These are phyloP conservation scores for Meriones psammophilus DNA, from an alignment of 2,797 vertebrate genomes.

Conservation along the genomic window DNA sequence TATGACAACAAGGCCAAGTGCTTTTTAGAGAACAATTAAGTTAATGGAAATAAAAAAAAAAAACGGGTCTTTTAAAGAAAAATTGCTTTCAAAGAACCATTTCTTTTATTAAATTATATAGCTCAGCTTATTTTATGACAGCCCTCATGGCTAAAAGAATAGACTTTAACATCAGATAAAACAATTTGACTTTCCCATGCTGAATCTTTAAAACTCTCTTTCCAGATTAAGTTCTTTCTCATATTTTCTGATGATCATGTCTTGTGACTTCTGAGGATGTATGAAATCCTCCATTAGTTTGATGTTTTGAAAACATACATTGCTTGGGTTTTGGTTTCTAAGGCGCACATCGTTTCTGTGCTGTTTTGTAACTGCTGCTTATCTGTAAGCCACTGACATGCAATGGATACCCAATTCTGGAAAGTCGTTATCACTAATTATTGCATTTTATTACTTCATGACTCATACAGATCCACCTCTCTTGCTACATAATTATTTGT, in stretches of 20 bases:
- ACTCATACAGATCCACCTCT: background rate
- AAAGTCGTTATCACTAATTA: conserved; percentile 26
- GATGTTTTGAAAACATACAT: background rate
- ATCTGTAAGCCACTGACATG: background rate
- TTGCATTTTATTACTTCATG: conserved; percentile 35
- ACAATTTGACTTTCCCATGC: conserved; percentile 41
- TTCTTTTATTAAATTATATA: conserved; percentile 39
- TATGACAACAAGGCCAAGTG: background rate
- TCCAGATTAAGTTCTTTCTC: conserved; percentile 16
- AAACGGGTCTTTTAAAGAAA: conserved; percentile 40
- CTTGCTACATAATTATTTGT: conserved; percentile 27
- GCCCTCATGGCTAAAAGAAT: background rate
- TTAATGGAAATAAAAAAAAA: background rate
- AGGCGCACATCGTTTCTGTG: background rate
- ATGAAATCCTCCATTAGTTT: background rate
- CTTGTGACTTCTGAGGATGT: background rate
- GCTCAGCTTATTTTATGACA: conserved; percentile 52
- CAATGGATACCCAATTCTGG: background rate
- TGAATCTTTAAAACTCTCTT: background rate
- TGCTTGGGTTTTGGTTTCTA: conserved; percentile 54
- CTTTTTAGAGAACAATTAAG: background rate
- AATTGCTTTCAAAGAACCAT: conserved; percentile 16
- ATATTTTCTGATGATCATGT: conserved; percentile 29
- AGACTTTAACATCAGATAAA: conserved; percentile 12
- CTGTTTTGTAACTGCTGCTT: background rate